These are phyloP conservation scores for Thunnus albacares DNA, from an alignment of 2,797 vertebrate genomes.

Conservation along the genomic window DNA sequence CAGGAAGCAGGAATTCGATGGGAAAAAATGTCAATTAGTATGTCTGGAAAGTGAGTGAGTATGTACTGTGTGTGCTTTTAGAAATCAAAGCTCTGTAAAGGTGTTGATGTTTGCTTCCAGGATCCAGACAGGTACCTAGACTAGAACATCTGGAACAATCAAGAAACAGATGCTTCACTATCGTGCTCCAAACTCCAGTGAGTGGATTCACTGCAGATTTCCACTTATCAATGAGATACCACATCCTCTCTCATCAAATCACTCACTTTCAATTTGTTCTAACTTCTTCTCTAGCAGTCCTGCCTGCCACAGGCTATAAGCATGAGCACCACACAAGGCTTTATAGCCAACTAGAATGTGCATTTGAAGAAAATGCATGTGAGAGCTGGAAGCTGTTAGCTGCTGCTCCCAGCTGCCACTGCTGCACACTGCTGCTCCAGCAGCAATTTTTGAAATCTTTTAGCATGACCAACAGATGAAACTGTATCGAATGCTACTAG, in stretches of 20 bases:
- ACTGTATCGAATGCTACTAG: too few relatives aligned
- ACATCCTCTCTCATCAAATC: slow-evolving; percentile 3
- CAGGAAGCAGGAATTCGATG: slow-evolving; percentile 12
- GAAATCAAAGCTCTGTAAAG: slow-evolving; percentile 24
- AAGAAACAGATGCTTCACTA: slow-evolving; percentile 29
- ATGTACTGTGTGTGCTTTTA: not conserved
- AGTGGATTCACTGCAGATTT: slow-evolving; percentile 6
- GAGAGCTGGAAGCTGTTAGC: too few relatives aligned
- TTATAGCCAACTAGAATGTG: too few relatives aligned
- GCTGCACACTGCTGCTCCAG: too few relatives aligned
- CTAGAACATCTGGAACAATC: slow-evolving; percentile 49
- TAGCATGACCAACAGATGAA: too few relatives aligned
- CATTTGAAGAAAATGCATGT: too few relatives aligned
- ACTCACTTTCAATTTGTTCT: slow-evolving; percentile 14
- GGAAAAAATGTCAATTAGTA: slow-evolving; percentile 19
- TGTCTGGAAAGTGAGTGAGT: slow-evolving; percentile 17
- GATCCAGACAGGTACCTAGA: slow-evolving; percentile 42
- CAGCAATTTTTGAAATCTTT: too few relatives aligned
- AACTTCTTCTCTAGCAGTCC: too few relatives aligned
- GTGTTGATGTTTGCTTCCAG: slow-evolving; percentile 33
- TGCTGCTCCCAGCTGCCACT: too few relatives aligned
- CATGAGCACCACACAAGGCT: too few relatives aligned
- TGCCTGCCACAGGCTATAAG: too few relatives aligned
- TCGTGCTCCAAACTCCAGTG: not conserved
- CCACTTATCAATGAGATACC: not conserved